These are phyloP conservation scores for Crambe crambe DNA, from an alignment of 37 sponge, comb jelly and placozoan genomes.

Conservation along the genomic window DNA sequence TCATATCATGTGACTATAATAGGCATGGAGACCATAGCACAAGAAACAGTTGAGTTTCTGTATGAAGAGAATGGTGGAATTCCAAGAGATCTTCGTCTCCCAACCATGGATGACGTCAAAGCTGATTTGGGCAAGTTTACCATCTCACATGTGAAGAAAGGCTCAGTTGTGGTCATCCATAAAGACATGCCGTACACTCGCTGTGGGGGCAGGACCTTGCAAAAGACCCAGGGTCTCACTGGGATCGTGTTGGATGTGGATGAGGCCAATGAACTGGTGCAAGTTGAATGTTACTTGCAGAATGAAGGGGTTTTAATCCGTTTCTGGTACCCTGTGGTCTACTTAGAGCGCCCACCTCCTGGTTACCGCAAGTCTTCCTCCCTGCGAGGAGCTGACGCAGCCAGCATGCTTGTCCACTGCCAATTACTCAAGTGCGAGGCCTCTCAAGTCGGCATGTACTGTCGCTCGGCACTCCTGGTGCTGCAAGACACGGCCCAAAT, in stretches of 20 bases:
- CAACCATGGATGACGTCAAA: conserved; percentile 94
- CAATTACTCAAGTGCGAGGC: conserved; percentile 74
- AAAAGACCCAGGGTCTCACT: conserved; percentile 89
- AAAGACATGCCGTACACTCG: conserved; percentile 52
- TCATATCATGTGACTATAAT: background rate
- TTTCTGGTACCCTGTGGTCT: conserved; percentile 94
- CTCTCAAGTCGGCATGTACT: conserved; percentile 66
- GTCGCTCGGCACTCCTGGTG: conserved; percentile 65
- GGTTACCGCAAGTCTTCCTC: conserved; percentile 75
- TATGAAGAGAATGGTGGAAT: conserved; percentile 94
- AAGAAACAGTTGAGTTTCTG: conserved; percentile 94
- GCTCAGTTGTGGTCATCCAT: conserved; percentile 67
- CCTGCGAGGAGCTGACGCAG: conserved; percentile 68
- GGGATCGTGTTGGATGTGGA: conserved; percentile 70
- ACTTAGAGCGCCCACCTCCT: conserved; percentile 85
- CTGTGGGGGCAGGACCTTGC: conserved; percentile 83
- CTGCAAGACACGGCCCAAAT: background rate
- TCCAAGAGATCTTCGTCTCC: conserved; percentile 86
- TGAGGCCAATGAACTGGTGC: conserved; percentile 83
- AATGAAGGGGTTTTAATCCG: conserved; percentile 92
- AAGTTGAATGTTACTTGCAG: conserved; percentile 93
- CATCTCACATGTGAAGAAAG: conserved; percentile 61
- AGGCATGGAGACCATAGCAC: conserved; percentile 95
- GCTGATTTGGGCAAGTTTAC: conserved; percentile 88
- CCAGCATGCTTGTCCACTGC: conserved; percentile 66